These are phyloP conservation scores for Dichetophora obliterata DNA, from an alignment of 2,888 invertebrate genomes.

Conservation along the genomic window DNA sequence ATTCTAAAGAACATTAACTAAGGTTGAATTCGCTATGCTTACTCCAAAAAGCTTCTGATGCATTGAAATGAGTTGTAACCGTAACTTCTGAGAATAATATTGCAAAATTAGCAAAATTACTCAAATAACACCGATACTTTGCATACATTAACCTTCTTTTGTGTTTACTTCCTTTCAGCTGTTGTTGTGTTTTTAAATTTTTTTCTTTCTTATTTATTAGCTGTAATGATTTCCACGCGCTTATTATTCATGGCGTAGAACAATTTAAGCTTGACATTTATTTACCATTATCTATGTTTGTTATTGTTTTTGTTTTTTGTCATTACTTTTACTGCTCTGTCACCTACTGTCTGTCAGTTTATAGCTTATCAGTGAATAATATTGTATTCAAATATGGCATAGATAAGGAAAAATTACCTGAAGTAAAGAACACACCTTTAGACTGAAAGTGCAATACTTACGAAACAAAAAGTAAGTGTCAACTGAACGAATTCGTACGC, in stretches of 20 bases:
- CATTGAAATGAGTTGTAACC: too few relatives aligned
- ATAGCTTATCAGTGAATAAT: constrained; percentile 17
- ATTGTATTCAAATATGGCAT: constrained; percentile 28
- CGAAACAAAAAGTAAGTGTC: neutral
- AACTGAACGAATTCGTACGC: neutral
- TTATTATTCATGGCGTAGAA: neutral
- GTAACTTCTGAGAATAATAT: too few relatives aligned
- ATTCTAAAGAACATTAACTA: too few relatives aligned
- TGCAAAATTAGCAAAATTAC: too few relatives aligned
- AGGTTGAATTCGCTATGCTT: too few relatives aligned
- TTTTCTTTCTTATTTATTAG: neutral
- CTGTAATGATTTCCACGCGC: constrained; percentile 3
- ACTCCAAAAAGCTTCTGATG: too few relatives aligned
- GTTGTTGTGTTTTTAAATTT: neutral
- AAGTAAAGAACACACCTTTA: neutral
- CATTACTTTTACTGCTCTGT: neutral
- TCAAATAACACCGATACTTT: too few relatives aligned
- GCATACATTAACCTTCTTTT: too few relatives aligned
- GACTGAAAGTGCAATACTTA: neutral
- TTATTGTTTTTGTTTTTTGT: neutral
- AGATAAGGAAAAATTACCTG: constrained; percentile 4
- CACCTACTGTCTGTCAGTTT: neutral
- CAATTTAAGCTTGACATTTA: neutral
- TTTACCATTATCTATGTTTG: neutral
- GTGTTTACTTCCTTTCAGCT: too few relatives aligned